Evolutionary conservation across 2,113 vertebrate species (phyloP).

Genomic region (Heliornis fulica): DNA sequence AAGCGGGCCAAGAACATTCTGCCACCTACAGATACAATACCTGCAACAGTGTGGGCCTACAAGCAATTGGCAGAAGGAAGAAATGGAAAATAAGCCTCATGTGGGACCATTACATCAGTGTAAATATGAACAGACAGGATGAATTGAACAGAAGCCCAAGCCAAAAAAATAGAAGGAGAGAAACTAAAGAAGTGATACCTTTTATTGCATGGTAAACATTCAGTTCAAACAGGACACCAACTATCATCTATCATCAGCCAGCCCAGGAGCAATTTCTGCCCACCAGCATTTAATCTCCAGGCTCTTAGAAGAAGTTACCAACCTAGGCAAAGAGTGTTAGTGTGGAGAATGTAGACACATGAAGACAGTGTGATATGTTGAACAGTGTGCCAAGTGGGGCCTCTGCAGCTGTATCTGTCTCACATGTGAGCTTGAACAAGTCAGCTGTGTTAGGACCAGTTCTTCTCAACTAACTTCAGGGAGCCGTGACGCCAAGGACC

Average conservation of each 20-base stretch:
- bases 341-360: background rate
- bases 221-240: background rate
- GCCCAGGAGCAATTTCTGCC: background rate
- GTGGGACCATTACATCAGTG: background rate
- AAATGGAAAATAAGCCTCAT: background rate
- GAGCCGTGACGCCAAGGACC: background rate
- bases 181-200: background rate
- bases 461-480: background rate
- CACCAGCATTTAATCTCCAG: conserved; percentile 8
- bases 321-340: background rate
- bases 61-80: background rate
- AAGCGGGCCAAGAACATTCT: background rate
- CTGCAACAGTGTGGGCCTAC: background rate
- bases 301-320: background rate
- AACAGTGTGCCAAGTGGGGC: background rate
- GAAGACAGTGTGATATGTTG: background rate
- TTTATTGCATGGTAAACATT: conserved; percentile 1
- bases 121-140: conserved; percentile 47
- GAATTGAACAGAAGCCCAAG: conserved; percentile 39
- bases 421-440: background rate
- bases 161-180: conserved; percentile 33
- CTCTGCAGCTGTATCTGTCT: background rate
- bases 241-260: background rate
- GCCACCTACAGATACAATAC: background rate
- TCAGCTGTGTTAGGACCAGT: background rate